Percentiles rank a stretch among this genome's conserved stretches.
phyloP scores from a whole-genome alignment of 2,888 invertebrate species.

The Camponotus fellah region DNA sequence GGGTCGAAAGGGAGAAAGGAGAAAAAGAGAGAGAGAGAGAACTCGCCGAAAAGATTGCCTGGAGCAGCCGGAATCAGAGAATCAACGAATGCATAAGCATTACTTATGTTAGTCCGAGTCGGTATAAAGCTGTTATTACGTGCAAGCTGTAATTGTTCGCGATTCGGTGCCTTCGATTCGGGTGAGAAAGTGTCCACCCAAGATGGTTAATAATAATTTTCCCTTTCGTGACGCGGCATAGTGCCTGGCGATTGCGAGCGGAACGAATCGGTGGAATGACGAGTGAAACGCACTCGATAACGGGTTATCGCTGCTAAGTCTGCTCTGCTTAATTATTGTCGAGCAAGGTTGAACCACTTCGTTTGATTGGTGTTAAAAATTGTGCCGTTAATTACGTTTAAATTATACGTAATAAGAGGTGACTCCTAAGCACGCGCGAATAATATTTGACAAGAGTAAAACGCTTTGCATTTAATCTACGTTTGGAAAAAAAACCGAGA shows the following conservation, averaged over 20 bases:
- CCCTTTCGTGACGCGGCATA: conserved; percentile 12
- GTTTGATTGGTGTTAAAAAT: conserved; percentile 16
- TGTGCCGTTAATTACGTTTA: conserved; percentile 10
- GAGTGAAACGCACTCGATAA: conserved; percentile 25
- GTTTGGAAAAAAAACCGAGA: not conserved
- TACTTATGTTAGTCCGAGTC: conserved; percentile 30
- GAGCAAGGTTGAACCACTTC: not conserved
- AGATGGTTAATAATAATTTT: conserved; percentile 47
- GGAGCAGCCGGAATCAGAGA: conserved; percentile 51
- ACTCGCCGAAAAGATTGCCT: conserved; percentile 29
- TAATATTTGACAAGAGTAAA: not conserved
- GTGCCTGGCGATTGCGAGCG: conserved; percentile 1
- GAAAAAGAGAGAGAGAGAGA: not conserved
- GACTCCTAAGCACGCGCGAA: not conserved
- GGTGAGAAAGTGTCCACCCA: conserved; percentile 57
- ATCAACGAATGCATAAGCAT: conserved; percentile 31
- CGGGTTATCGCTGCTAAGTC: conserved; percentile 36
- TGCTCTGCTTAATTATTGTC: conserved; percentile 37
- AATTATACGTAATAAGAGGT: not conserved
- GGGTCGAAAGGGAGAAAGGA: conserved; percentile 18
- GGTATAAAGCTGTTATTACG: conserved; percentile 58
- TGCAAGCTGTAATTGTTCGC: conserved; percentile 51
- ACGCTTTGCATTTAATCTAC: not conserved
- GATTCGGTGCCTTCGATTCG: conserved; percentile 46
- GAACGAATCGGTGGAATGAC: conserved; percentile 24